Conservation (phyloP, 1,140 invertebrate species). For the Alviniconcha marisindica region DNA sequence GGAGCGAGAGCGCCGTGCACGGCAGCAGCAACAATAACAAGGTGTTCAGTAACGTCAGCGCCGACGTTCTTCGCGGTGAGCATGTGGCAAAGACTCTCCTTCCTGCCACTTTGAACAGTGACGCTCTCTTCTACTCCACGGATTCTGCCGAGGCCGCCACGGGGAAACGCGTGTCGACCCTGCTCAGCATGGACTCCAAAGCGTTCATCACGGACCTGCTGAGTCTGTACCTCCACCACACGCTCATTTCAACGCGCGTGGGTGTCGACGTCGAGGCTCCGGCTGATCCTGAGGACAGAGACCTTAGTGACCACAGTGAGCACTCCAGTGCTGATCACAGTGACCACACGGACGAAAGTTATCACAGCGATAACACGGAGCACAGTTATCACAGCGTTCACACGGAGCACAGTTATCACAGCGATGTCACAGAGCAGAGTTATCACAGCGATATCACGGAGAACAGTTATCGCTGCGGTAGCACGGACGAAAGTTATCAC, state of each 20-base stretch:
- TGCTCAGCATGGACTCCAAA: conserved; percentile 25
- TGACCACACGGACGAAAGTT: not conserved
- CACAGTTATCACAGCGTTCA: not conserved
- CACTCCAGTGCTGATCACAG: not conserved
- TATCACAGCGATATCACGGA: not conserved
- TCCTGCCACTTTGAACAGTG: not conserved
- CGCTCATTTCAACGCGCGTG: not conserved
- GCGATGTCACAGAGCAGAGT: not conserved
- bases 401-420: not conserved
- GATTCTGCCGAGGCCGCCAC: not conserved
- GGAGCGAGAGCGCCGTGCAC: not conserved
- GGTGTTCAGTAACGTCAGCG: not conserved
- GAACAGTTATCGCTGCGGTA: too few relatives aligned
- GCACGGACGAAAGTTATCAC: too few relatives aligned
- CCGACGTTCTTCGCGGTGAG: not conserved
- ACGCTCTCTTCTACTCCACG: not conserved
- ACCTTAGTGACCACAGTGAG: not conserved
- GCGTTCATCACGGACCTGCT: conserved; percentile 32
- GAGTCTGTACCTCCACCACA: conserved; percentile 31
- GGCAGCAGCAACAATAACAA: not conserved
- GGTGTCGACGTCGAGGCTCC: not conserved
- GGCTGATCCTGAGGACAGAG: not conserved
- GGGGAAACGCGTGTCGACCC: conserved; percentile 19
- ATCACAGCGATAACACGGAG: not conserved
- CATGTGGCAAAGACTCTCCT: not conserved